phyloP scores from a whole-genome alignment of 2,797 vertebrate species.

The Microhierax caerulescens region DNA sequence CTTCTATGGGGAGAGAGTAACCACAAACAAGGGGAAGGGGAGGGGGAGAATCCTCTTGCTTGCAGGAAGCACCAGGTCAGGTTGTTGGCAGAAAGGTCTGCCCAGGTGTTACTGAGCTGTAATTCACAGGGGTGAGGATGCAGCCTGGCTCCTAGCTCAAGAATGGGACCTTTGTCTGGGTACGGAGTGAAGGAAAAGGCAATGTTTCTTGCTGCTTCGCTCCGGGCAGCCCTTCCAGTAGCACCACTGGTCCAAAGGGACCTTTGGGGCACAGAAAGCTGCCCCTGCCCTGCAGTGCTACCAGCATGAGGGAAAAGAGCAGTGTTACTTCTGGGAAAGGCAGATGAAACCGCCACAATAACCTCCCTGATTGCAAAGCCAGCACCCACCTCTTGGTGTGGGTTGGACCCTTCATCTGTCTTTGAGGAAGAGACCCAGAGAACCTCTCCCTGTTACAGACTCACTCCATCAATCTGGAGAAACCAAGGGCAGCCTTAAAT shows the following conservation, averaged over 20 bases:
- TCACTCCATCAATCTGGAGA: background rate
- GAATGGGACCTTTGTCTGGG: background rate
- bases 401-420: background rate
- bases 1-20: background rate
- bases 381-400: background rate
- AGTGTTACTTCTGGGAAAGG: fast-evolving
- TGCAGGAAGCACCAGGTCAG: background rate
- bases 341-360: background rate
- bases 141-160: fast-evolving
- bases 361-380: background rate
- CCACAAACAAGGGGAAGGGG: fast-evolving
- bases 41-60: background rate
- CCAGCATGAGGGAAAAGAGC: background rate
- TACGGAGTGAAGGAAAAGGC: fast-evolving
- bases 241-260: background rate
- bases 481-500: background rate
- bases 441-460: background rate
- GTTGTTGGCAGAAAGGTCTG: background rate
- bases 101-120: background rate
- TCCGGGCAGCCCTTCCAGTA: background rate
- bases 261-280: background rate
- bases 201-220: background rate
- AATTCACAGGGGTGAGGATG: background rate
- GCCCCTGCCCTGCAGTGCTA: background rate
- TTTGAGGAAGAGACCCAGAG: background rate